Evolutionary conservation across 1,140 invertebrate species (phyloP).

Genomic region (Aphaenogaster rudis): DNA sequence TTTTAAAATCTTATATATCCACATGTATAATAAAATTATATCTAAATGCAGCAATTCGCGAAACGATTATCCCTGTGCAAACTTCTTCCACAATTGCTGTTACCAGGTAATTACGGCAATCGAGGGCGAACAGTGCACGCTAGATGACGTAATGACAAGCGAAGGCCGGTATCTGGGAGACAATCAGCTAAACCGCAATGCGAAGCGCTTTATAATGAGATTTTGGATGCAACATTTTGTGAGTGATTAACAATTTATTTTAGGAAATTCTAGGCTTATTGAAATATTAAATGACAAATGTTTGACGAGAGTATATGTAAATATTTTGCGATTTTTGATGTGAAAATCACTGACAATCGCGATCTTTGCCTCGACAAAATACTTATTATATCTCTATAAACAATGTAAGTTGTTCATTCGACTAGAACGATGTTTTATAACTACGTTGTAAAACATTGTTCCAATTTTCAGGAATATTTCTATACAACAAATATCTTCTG

Average conservation of each 20-base stretch:
- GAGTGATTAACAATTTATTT: not conserved
- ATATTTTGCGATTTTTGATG: not conserved
- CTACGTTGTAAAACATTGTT: not conserved
- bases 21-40: not conserved
- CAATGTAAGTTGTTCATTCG: not conserved
- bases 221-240: not conserved
- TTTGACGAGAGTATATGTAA: not conserved
- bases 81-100: slow-evolving; percentile 33
- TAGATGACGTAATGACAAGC: slow-evolving; percentile 35
- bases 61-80: slow-evolving; percentile 13
- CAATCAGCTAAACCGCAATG: slow-evolving; percentile 41
- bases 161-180: slow-evolving; percentile 23
- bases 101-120: slow-evolving; percentile 42
- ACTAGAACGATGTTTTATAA: not conserved
- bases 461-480: not conserved
- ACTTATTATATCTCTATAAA: not conserved
- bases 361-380: slow-evolving; percentile 1
- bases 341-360: not conserved
- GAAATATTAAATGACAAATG: not conserved
- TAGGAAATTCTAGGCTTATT: not conserved
- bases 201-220: slow-evolving; percentile 10
- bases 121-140: not conserved
- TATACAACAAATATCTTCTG: not conserved
- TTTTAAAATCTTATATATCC: not conserved
- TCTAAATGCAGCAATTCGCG: slow-evolving; percentile 3